phyloP scores from a whole-genome alignment of 2,888 invertebrate species.

The Tetragonisca angustula region DNA sequence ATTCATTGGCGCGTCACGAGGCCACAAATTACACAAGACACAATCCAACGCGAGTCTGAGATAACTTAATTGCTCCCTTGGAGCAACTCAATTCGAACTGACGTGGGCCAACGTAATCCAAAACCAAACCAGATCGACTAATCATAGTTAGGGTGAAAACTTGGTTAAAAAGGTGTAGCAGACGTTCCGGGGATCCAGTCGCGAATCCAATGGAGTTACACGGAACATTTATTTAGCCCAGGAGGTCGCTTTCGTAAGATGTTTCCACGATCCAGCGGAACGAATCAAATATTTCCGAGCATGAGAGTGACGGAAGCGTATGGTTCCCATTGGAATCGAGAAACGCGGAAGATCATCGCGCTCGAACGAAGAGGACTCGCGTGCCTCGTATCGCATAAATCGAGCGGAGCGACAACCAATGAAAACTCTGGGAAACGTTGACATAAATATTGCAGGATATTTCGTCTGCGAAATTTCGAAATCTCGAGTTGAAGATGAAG shows the following conservation, averaged over 20 bases:
- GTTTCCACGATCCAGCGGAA: background rate
- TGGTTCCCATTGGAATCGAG: slow-evolving; percentile 28
- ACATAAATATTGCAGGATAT: slow-evolving; percentile 33
- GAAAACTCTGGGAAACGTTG: slow-evolving; percentile 38
- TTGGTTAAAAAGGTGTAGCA: no score
- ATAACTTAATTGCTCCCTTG: no score
- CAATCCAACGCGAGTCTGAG: no score
- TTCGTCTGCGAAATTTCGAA: no score
- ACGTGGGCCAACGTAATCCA: no score
- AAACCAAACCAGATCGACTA: no score
- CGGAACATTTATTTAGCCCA: slow-evolving; percentile 6
- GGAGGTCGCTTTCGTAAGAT: background rate
- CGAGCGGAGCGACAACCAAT: slow-evolving; percentile 22
- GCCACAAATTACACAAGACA: no score
- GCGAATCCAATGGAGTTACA: background rate
- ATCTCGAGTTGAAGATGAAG: no score
- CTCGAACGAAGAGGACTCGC: slow-evolving; percentile 34
- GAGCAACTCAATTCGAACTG: no score
- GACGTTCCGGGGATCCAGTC: no score
- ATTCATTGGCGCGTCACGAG: no score
- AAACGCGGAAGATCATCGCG: slow-evolving; percentile 45
- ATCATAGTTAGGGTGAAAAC: no score
- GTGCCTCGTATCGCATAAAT: slow-evolving; percentile 32
- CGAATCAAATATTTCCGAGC: slow-evolving; percentile 30
- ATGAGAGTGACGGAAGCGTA: slow-evolving; percentile 8